These are phyloP conservation scores for Cryptocephalus primarius DNA, from an alignment of 2,888 invertebrate species.

Conservation along the genomic window DNA sequence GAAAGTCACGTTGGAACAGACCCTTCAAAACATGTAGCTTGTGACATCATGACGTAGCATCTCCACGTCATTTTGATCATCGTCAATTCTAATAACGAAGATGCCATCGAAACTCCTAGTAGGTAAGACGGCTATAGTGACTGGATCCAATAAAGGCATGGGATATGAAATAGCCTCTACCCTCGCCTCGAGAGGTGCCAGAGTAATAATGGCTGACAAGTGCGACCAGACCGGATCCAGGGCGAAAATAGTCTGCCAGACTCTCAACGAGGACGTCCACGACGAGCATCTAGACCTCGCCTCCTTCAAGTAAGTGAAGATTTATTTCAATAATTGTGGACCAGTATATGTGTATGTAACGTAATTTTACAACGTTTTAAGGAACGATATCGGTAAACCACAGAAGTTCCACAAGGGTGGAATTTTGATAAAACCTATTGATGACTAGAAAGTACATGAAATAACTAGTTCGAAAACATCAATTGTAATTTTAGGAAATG, in stretches of 20 bases:
- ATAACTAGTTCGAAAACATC: too few species aligned
- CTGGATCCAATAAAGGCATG: slow-evolving; percentile 25
- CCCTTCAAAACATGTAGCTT: too few species aligned
- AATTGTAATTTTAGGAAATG: too few species aligned
- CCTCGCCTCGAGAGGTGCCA: slow-evolving; percentile 37
- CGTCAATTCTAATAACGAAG: not conserved
- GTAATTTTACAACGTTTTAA: too few species aligned
- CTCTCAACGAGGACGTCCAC: slow-evolving; percentile 24
- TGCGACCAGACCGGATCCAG: slow-evolving; percentile 20
- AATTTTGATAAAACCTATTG: too few species aligned
- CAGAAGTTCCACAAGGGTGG: too few species aligned
- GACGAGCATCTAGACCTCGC: slow-evolving; percentile 38
- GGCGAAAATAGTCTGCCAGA: slow-evolving; percentile 19
- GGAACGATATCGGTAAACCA: too few species aligned
- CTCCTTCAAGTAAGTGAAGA: slow-evolving; percentile 2
- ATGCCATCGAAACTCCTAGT: not conserved
- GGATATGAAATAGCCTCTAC: slow-evolving; percentile 32
- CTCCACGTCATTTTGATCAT: too few species aligned
- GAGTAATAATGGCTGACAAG: slow-evolving; percentile 40
- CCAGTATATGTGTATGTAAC: too few species aligned
- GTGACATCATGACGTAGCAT: too few species aligned
- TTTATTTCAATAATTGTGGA: not conserved
- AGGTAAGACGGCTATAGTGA: slow-evolving; percentile 9
- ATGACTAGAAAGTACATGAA: too few species aligned
- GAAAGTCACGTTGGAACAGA: too few species aligned